A percentile compares a stretch with the other conserved stretches of the same genome.
phyloP scores from a whole-genome alignment of 23 tunicate species.

The Phallusia fumigata region DNA sequence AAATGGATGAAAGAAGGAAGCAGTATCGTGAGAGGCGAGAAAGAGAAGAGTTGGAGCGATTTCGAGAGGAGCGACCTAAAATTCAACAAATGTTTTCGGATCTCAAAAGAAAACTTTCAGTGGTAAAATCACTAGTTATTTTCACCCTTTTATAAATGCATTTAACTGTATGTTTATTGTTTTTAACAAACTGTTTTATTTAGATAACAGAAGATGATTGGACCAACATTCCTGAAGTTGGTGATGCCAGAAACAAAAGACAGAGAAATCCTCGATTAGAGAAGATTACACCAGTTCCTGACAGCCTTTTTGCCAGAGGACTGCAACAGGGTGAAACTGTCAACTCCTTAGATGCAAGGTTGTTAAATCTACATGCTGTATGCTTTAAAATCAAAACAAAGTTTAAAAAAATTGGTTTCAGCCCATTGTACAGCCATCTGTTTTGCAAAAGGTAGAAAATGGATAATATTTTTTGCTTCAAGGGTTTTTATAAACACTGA shows the following conservation, averaged over 20 bases:
- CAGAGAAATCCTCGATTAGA: slow-evolving; percentile 91
- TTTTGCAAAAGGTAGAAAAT: no score
- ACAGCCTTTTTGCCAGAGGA: slow-evolving; percentile 74
- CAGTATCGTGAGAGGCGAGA: slow-evolving; percentile 83
- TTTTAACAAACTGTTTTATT: no score
- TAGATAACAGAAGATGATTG: slow-evolving; percentile 95
- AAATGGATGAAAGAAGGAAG: slow-evolving; percentile 96
- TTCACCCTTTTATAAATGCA: no score
- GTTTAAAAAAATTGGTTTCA: no score
- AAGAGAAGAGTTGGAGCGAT: slow-evolving; percentile 88
- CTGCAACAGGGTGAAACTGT: slow-evolving; percentile 80
- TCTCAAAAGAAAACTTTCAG: slow-evolving; percentile 71
- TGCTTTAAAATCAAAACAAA: no score
- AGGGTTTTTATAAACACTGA: no score
- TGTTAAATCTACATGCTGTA: neutral
- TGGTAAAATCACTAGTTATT: slow-evolving; percentile 24
- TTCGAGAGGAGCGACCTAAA: slow-evolving; percentile 98
- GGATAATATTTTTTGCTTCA: no score
- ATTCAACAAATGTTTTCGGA: slow-evolving; percentile 98
- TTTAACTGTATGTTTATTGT: no score
- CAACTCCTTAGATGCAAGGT: slow-evolving; percentile 75
- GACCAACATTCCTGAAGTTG: slow-evolving; percentile 91
- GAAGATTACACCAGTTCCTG: slow-evolving; percentile 95
- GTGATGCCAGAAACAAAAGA: slow-evolving; percentile 89
- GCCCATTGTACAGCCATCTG: no score